A percentile compares a stretch with the other conserved stretches of the same genome.
Evolutionary conservation across 2,113 vertebrate genomes (phyloP).

Genomic region (Progne subis): DNA sequence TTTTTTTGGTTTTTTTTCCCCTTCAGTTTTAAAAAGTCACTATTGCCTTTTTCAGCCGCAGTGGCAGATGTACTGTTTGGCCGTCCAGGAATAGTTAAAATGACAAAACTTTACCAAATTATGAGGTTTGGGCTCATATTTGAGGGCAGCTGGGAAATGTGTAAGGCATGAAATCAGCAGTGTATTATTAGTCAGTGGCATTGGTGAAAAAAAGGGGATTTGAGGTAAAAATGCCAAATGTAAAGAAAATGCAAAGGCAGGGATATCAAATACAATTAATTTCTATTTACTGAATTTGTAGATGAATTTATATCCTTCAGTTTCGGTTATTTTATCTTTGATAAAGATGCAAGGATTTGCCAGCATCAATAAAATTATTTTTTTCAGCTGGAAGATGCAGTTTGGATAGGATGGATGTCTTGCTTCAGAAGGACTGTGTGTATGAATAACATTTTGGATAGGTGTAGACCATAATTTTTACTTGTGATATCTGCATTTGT

Average conservation of each 20-base stretch:
- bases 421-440: background rate
- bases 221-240: background rate
- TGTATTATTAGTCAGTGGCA: background rate
- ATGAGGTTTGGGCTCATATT: background rate
- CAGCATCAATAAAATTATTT: accelerated
- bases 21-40: background rate
- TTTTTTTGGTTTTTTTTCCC: background rate
- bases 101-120: background rate
- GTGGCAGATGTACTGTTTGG: background rate
- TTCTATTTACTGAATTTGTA: background rate
- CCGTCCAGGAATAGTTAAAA: background rate
- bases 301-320: background rate
- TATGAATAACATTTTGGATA: background rate
- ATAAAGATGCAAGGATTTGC: background rate
- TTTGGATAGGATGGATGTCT: background rate
- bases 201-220: background rate
- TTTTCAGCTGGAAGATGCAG: background rate
- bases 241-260: background rate
- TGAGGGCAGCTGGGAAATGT: background rate
- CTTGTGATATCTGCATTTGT: background rate
- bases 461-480: background rate
- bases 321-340: background rate
- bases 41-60: background rate
- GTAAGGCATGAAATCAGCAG: background rate
- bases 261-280: background rate